Evolutionary conservation across 1,140 invertebrate genomes (phyloP), one percentile per base, ranked within the genome.

Genomic region (Triops longicaudatus): DNA sequence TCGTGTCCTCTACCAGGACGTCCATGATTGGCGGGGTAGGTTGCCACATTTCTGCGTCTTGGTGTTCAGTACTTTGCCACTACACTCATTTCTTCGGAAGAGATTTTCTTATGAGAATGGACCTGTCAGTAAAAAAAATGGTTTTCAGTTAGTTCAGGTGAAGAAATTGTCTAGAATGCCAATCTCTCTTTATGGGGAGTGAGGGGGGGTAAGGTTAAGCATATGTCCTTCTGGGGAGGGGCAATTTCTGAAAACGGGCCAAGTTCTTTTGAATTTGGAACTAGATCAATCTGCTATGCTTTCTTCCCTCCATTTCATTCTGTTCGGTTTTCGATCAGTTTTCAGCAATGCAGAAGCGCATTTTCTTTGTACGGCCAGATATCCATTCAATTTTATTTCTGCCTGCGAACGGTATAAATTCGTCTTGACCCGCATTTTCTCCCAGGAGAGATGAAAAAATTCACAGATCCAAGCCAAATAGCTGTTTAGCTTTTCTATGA

Each of bases 201-300:
- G n/a, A n/a, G n/a, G n/a, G n/a, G n/a, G n/a, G 17, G 10, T 14
- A 63, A 14, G 50, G 50, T 10, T 63, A 63, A 17, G 17, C 50
- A 63, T 63, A 63, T 63, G 50, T 22, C 50, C 50, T 17, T 44
- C n/a, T n/a, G 2, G 31, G 31, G 31, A 37, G 31, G 50, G 50
- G 50, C 50, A 63, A 63, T 63, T 63, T 63, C 50, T 63, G 50
- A 63, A 63, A 63, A 63, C 22, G n/a, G 50, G 50, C 17, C 50
- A 63, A 17, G 50, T 63, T 63, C 50, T 63, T 63, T 63, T 63
- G 50, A 63, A 63, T 63, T 63, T 63, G 50, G 50, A 63, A 63
- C 17, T 63, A 63, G 50, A 63, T 63, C 50, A 63, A 63, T 63
- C 50, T 63, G 50, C 50, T 63, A 63, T 63, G 50, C 50, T 63